Evolutionary conservation across 2,888 invertebrate species (phyloP), one percentile per base, ranked within the genome.

Genomic region (Nemotelus nigrinus): DNA sequence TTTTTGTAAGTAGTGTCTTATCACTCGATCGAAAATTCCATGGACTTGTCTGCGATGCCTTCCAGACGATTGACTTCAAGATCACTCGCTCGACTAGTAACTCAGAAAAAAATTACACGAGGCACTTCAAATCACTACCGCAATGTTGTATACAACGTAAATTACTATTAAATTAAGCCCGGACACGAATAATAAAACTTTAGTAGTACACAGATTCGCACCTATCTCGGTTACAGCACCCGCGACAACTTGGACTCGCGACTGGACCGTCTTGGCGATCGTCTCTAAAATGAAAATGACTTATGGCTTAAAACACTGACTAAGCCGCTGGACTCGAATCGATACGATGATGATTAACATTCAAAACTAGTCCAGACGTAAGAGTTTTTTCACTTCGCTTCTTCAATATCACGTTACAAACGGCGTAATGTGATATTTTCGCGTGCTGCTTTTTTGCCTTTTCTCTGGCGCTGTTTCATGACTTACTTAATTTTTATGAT

Each of bases 311-410:
- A 74, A 63, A 74, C 45, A 74, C 74, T 60, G 45, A 63, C 60
- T 55, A 7, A 53, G 70, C 53, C 41, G 70, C 70, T 53, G 43
- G n/a, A n/a, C 8, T 41, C 41, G 48, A 48, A 3, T 57, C 25
- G 67, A n/a, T 41, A 43, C 60, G 57, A 63, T 50, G 60, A 74
- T 50, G 45, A 44, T 47, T 39, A 39, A 39, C 74, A 48, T 50
- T 60, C 39, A 50, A 74, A 74, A 74, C 74, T 74, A 48, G 74
- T 74, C 74, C 63, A 63, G 5, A n/a, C 60, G 25, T 63, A 60
- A 74, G 25, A 70, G 55, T 55, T 48, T 63, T 57, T 50, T 8
- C 4, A 60, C 6, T 41, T 41, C 25, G 63, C 5, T 43, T 63
- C 43, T 63, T 63, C 63, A 7, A 63, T 43, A 63, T 7, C 3